Base-by-base conservation (phyloP, 2,797 vertebrate species). In the Premnoplex brunnescens region DNA sequence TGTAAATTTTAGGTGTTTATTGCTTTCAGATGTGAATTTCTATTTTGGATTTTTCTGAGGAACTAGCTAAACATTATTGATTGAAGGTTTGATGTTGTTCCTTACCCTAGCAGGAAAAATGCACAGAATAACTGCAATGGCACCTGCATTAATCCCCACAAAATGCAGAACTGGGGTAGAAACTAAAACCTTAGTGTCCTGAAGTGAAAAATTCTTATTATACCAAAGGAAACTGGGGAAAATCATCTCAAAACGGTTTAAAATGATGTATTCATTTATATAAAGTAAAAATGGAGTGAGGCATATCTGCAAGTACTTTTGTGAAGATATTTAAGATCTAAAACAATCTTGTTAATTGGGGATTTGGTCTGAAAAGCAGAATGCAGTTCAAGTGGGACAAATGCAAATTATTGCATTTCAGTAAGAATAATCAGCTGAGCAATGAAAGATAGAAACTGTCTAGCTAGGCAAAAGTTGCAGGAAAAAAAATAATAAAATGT, bases 361-460 rank as follows among this genome's bases (percentile, higher is more conserved):
- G 32, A 46, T 90, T 90, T 91, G 49, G 54, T 93, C 73, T 90
- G 66, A 78, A 90, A 94, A 93, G 44, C 90, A 91, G 64, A 76
- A 78, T 90, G 59, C 32, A 69, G 55, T 91, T 95, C 80, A 79
- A 59, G 67, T 78, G 84, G 71, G 86, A 89, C 46, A 91, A 92
- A 89, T 87, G 77, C 43, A 96, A 87, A 93, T 93, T 89, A 72
- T 67, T 18, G 11, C 48, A 68, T 52, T 85, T 94, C 71, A 59
- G 62, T 85, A 69, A 79, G 64, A 92, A 86, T 68, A 84, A 87
- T 85, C 80, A 94, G 58, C 74, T 92, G 37, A 86, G 69, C 27
- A 81, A 44, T 62, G 77, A 87, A 76, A 88, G 55, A 66, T 7
- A 51, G 67, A 91, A 94, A 69, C n/a, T 81, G 30, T 22, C 58